Evolutionary conservation across 1,140 invertebrate genomes (phyloP), one percentile per base, ranked within the genome.

Genomic region (Halyomorpha halys): DNA sequence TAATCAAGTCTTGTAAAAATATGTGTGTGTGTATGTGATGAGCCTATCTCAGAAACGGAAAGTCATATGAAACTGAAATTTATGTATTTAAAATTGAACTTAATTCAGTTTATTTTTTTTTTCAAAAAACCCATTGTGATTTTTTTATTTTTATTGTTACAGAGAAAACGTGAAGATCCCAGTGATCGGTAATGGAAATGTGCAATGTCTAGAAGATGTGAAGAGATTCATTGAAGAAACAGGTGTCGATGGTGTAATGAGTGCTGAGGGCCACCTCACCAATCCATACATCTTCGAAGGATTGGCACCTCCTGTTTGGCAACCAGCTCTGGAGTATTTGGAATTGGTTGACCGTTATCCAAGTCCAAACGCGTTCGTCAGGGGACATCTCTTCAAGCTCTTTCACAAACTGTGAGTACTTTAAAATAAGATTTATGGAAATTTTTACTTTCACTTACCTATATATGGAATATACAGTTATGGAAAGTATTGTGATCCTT

Each of bases 131-230:
- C 4, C 6, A 56, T 56, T 5, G 39, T 3, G 34, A 44, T 34
- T 60, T 45, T 51, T 59, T 59, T 59, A 59, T 61, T 64, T 66
- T 66, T 25, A 49, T 59, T 69, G 66, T 80, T 78, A 53, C 71
- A 94, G 91, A 70, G 80, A 93, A 68, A 83, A 83, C 63, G 83
- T 98, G 9, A 86, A 82, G 64, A 89, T 99, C 70, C 96, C 97
- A 23, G 89, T 99, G 65, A 85, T 98, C 73, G 94, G 95, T 6
- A 99, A 99, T 80, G 97, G 97, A 6, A 99, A 99, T 72, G 95
- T 99, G 68, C 90, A 98, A 73, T 91, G 87, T 70, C 74, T 93
- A 62, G 81, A 86, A 72, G 97, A 99, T 81, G 84, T 95, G 0
- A 74, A 90, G 47, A 78, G 83, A 59, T 99, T 97, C 73, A 74